Evolutionary conservation across 37 sponge, comb jelly and placozoan species (phyloP).

Genomic region (Crambe crambe): DNA sequence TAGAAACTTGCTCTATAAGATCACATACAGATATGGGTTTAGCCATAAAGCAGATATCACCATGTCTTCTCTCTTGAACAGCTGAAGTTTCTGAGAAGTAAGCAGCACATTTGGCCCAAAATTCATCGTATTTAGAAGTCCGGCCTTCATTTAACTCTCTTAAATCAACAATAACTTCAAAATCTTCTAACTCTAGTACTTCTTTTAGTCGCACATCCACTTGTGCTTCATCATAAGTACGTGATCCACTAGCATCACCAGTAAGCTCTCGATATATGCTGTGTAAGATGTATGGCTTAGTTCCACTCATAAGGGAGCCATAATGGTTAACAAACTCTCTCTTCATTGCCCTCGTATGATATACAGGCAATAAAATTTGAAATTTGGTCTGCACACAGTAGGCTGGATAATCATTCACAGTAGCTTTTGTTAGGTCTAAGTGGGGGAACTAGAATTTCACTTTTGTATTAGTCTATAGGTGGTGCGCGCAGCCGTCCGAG

Average conservation of each 20-base stretch:
- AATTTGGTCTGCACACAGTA: no score
- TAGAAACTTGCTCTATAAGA: background rate
- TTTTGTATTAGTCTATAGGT: no score
- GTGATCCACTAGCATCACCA: background rate
- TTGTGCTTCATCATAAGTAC: slow-evolving; percentile 17
- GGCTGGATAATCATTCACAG: no score
- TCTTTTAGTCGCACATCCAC: slow-evolving; percentile 23
- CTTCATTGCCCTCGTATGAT: slow-evolving; percentile 37
- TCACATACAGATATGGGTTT: slow-evolving; percentile 36
- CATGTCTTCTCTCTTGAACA: slow-evolving; percentile 48
- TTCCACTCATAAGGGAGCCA: slow-evolving; percentile 4
- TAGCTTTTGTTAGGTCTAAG: no score
- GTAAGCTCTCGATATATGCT: slow-evolving; percentile 20
- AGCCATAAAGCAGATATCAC: slow-evolving; percentile 29
- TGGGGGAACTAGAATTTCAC: no score
- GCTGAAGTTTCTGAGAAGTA: slow-evolving; percentile 23
- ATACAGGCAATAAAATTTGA: slow-evolving; percentile 28
- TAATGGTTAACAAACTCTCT: slow-evolving; percentile 15
- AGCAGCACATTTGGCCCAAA: slow-evolving; percentile 22
- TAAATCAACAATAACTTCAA: slow-evolving; percentile 23
- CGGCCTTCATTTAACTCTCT: slow-evolving; percentile 31
- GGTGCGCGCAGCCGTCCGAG: no score
- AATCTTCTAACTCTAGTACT: slow-evolving; percentile 26
- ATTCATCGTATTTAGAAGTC: slow-evolving; percentile 6
- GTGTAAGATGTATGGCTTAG: background rate